Conservation (phyloP, 2,797 vertebrate species). For the Psittacula echo region DNA sequence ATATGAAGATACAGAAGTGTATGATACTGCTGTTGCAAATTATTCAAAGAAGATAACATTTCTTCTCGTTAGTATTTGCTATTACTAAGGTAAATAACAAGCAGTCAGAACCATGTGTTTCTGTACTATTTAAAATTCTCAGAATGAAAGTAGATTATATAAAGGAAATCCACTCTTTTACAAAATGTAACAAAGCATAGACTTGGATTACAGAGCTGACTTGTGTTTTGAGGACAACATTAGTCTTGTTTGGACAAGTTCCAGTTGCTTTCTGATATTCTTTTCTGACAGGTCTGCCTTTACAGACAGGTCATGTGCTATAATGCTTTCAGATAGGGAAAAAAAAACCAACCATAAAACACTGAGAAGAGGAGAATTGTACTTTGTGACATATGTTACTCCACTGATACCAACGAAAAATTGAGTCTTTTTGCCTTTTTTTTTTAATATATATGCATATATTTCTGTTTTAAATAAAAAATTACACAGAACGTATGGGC, state of each 20-base stretch:
- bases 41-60: background rate
- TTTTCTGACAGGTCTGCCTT: background rate
- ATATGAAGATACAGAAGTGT: background rate
- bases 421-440: fast-evolving
- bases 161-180: background rate
- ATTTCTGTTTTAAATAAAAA: background rate
- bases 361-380: background rate
- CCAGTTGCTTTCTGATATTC: background rate
- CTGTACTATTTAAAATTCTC: background rate
- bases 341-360: fast-evolving
- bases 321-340: background rate
- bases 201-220: background rate
- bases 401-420: background rate
- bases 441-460: too few relatives aligned
- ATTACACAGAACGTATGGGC: background rate
- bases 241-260: background rate
- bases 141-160: background rate
- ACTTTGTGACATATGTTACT: background rate
- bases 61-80: background rate
- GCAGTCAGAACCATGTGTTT: background rate
- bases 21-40: background rate
- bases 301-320: background rate
- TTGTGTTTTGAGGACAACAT: background rate
- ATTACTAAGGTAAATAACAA: background rate
- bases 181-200: background rate